Base-by-base conservation (phyloP, 2,113 vertebrate genomes). In the Scalopus aquaticus region DNA sequence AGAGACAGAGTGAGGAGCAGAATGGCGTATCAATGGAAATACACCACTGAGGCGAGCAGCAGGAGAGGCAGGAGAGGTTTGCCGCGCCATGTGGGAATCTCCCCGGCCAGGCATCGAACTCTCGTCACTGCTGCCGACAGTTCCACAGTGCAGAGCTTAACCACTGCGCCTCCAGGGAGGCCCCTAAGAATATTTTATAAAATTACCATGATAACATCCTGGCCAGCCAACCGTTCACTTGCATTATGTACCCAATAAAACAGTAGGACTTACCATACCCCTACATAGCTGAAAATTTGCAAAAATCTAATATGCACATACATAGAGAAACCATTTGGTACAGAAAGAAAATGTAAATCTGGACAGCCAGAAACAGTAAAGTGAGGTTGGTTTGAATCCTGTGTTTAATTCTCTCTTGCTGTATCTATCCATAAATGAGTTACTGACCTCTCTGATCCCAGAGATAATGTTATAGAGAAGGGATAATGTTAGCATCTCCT, bases 281-380 rank as follows among this genome's bases (percentile, higher is more conserved):
- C 77, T 20, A 30, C 8, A 44, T 69, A 32, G 10, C 39, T 80
- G 20, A 44, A 76, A 89, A 13, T 67, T 73, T 83, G 9, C 42
- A 67, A 44, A 84, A 39, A 30, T 65, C 30, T 62, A 62, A 46
- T 30, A 35, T 35, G 16, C 16, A 19, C 5, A 1, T 80, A 72
- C 30, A 22, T 12, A 69, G 10, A 74, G 24, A 37, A 39, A 3
- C 24, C 26, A 77, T 42, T 76, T 88, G 70, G 44, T 84, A 2
- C 49, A 85, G 62, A 86, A 88, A 84, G 51, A 28, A 91, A 81
- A 58, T 80, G 51, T 65, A 76, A 88, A 62, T 70, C 32, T 65
- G 73, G 58, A 80, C 64, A 95, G 13, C 74, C 80, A 79, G 51
- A 20, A 85, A 77, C 39, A 73, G 22, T 44, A 37, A 74, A 56